These are phyloP conservation scores for Julus scandinavius DNA, from an alignment of 2,888 invertebrate genomes.

Conservation along the genomic window DNA sequence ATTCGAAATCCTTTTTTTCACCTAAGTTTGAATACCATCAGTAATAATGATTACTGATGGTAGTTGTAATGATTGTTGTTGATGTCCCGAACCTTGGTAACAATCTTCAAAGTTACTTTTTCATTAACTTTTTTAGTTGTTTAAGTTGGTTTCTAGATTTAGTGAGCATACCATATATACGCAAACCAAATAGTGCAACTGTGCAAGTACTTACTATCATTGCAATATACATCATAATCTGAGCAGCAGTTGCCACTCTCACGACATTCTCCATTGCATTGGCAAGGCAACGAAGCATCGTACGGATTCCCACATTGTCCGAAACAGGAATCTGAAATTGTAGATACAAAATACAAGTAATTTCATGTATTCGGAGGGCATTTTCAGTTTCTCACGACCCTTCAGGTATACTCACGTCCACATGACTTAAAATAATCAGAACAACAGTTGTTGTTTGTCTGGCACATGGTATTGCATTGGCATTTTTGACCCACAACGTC, in stretches of 20 bases:
- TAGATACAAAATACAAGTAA: neutral
- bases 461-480: slow-evolving; percentile 47
- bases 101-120: too few species aligned
- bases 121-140: too few species aligned
- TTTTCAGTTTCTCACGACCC: too few species aligned
- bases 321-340: slow-evolving; percentile 28
- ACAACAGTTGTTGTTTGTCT: slow-evolving; percentile 45
- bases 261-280: slow-evolving; percentile 48
- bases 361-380: too few species aligned
- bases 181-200: too few species aligned
- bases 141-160: too few species aligned
- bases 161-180: too few species aligned
- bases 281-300: slow-evolving; percentile 44
- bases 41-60: too few species aligned
- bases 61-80: too few species aligned
- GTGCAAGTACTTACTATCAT: neutral
- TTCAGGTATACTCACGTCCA: neutral
- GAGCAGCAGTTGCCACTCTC: slow-evolving; percentile 41
- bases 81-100: too few species aligned
- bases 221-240: slow-evolving; percentile 35
- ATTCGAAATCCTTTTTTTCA: too few species aligned
- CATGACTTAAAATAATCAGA: slow-evolving; percentile 28
- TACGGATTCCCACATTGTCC: slow-evolving; percentile 35
- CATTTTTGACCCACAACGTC: neutral
- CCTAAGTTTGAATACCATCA: too few species aligned